Evolutionary conservation across 2,888 invertebrate genomes (phyloP).

Genomic region (Eristalis arbustorum): DNA sequence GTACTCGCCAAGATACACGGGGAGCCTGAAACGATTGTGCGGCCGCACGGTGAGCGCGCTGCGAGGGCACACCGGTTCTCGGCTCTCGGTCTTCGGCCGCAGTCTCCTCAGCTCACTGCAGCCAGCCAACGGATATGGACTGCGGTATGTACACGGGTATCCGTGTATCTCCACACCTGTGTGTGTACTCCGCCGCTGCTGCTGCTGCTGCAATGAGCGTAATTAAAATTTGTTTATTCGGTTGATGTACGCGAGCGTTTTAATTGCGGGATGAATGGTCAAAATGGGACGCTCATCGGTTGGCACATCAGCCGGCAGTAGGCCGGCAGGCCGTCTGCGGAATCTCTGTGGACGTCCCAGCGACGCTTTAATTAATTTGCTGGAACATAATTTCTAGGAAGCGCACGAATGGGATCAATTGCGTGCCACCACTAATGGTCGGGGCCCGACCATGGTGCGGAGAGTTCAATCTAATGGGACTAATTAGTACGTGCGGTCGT

Average conservation of each 20-base stretch:
- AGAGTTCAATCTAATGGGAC: slow-evolving; percentile 64
- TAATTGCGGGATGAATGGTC: slow-evolving; percentile 69
- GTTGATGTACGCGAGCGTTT: slow-evolving; percentile 66
- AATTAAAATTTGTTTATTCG: slow-evolving; percentile 70
- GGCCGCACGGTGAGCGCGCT: neutral
- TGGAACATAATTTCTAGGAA: slow-evolving; percentile 61
- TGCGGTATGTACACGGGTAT: slow-evolving; percentile 1
- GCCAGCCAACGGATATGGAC: neutral
- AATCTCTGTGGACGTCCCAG: neutral
- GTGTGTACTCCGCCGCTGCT: neutral
- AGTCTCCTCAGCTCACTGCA: neutral
- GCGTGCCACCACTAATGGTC: slow-evolving; percentile 66
- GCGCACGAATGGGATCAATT: slow-evolving; percentile 63
- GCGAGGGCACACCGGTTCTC: neutral
- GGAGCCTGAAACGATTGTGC: neutral
- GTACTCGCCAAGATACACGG: slow-evolving; percentile 59
- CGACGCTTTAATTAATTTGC: slow-evolving; percentile 67
- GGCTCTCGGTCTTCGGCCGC: no score
- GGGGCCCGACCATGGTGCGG: slow-evolving; percentile 55
- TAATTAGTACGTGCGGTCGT: slow-evolving; percentile 65
- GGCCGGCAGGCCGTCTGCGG: neutral
- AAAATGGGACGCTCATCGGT: slow-evolving; percentile 47
- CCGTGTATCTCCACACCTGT: neutral
- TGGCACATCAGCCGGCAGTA: neutral
- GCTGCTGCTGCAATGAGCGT: slow-evolving; percentile 56